Percentiles rank a stretch among this genome's conserved stretches.
Evolutionary conservation across 2,888 invertebrate genomes (phyloP).

Genomic region (Metallyticus violacea): DNA sequence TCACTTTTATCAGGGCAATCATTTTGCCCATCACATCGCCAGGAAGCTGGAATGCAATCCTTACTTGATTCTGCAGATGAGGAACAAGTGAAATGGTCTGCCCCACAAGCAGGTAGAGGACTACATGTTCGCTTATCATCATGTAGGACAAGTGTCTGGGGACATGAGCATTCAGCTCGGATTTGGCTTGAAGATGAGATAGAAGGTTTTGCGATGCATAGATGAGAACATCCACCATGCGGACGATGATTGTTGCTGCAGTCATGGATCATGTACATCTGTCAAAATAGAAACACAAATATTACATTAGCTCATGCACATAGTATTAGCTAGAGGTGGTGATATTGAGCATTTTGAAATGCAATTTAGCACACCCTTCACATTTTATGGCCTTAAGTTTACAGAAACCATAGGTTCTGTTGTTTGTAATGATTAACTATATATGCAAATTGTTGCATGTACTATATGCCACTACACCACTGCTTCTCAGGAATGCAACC

Average conservation of each 20-base stretch:
- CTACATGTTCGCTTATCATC: conserved; percentile 57
- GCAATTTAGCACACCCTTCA: too few relatives aligned
- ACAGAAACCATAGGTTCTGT: too few relatives aligned
- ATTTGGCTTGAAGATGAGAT: conserved; percentile 53
- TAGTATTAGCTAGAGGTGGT: too few relatives aligned
- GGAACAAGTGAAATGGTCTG: conserved; percentile 69
- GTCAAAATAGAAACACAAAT: not conserved
- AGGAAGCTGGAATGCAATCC: conserved; percentile 67
- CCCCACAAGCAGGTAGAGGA: conserved; percentile 65
- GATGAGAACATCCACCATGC: conserved; percentile 64
- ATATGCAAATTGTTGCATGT: too few relatives aligned
- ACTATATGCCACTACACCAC: too few relatives aligned
- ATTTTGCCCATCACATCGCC: conserved; percentile 76
- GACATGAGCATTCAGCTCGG: conserved; percentile 67
- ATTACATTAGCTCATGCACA: not conserved
- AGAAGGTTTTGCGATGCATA: conserved; percentile 56
- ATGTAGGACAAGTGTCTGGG: conserved; percentile 59
- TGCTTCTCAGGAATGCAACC: too few relatives aligned
- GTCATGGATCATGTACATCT: conserved; percentile 56
- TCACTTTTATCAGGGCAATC: conserved; percentile 85
- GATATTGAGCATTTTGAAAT: too few relatives aligned
- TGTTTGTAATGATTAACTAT: too few relatives aligned
- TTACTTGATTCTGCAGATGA: conserved; percentile 51
- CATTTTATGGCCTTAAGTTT: too few relatives aligned
- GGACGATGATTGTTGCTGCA: conserved; percentile 54